A percentile compares a stretch with the other conserved stretches of the same genome.
phyloP scores from a whole-genome alignment of 2,113 vertebrate species.

The Erythrolamprus reginae region DNA sequence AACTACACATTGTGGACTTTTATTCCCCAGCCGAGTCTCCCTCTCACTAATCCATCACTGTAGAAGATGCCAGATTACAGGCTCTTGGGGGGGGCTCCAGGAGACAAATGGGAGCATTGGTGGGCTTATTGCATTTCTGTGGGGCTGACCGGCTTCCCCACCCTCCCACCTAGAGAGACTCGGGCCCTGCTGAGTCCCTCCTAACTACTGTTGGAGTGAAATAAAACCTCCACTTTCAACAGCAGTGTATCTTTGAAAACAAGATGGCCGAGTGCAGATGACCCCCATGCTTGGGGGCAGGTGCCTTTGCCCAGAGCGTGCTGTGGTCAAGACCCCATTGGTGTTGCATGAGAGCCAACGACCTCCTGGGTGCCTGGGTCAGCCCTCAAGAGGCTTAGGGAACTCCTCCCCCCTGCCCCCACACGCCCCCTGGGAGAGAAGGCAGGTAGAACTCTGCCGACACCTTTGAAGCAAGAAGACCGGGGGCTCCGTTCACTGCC shows the following conservation, averaged over 20 bases:
- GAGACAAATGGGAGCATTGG: conserved; percentile 80
- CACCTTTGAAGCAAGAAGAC: neutral
- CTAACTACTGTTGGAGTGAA: no score
- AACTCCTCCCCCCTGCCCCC: neutral
- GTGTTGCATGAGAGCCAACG: neutral
- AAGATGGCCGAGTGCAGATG: neutral
- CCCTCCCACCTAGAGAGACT: fast-evolving
- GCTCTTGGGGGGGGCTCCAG: conserved; percentile 60
- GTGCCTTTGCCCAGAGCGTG: neutral
- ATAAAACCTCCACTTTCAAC: neutral
- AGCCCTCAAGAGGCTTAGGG: neutral
- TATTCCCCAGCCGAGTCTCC: conserved; percentile 76
- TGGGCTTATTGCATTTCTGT: conserved; percentile 74
- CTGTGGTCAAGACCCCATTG: neutral
- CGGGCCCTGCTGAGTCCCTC: neutral
- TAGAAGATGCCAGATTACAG: conserved; percentile 73
- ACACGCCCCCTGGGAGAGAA: neutral
- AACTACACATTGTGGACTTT: conserved; percentile 78
- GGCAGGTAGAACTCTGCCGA: neutral
- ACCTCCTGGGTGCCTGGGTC: neutral
- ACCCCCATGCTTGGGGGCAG: neutral
- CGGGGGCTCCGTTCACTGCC: neutral
- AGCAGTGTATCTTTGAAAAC: neutral
- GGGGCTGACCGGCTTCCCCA: conserved; percentile 6
- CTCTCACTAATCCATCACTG: conserved; percentile 75